Base-by-base conservation (phyloP, 2,113 vertebrate genomes). In the Tychaedon coryphoeus region DNA sequence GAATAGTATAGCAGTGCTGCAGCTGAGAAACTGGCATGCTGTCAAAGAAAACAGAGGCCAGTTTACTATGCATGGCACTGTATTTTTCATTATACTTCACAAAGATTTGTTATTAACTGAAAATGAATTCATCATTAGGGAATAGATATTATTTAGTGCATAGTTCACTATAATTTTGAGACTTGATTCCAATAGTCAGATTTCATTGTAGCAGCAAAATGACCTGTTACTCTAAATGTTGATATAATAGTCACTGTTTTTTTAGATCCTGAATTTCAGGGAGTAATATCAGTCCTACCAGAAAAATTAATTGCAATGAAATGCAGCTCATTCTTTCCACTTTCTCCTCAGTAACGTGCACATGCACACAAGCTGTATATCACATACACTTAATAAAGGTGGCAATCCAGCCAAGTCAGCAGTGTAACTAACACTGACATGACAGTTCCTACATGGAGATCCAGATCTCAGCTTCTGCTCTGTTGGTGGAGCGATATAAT, bases 51-150 rank as follows among this genome's bases (percentile, higher is more conserved):
- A 94, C 65, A 93, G 88, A 96, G 93, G 85, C 94, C 91, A 90
- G 93, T 90, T 97, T 95, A 95, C 95, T 96, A 77, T 56, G 79
- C 83, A 82, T 96, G 94, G 89, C 93, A 95, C 92, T 96, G 96
- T 91, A 92, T 97, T 97, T 98, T 97, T 97, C 97, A 97, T 97
- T 96, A 94, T 66, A 38, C 79, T 94, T 92, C 86, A 95, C 94
- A 95, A 89, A 95, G 88, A 78, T 66, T 78, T 94, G 84, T 86
- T 97, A 97, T 97, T 97, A 98, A 97, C 96, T 86, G 87, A 93
- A 97, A 97, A 97, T 95, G 2, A 97, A 97, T 97, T 97, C 33
- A 79, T 92, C 97, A 94, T 95, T 96, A 96, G 88, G 91, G 91
- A 95, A 89, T 73, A 95, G 81, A 89, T 92, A 97, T 86, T 95